These are phyloP conservation scores for Thelaira solivaga DNA, from an alignment of 2,888 invertebrate species.

Conservation along the genomic window DNA sequence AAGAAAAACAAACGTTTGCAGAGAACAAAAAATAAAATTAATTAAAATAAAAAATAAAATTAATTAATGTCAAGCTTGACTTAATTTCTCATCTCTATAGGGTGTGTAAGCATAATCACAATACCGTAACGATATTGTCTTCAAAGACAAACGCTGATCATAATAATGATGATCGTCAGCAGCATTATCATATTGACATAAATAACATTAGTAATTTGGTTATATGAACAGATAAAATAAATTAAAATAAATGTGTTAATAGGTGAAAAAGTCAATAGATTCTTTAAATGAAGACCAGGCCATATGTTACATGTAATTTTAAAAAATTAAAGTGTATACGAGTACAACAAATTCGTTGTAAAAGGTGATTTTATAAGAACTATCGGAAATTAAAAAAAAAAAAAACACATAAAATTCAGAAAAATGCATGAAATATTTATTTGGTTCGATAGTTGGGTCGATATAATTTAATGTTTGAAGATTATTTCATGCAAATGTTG, in stretches of 20 bases:
- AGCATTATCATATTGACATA: conserved; percentile 1
- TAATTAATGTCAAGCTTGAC: conserved; percentile 62
- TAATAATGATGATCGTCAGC: conserved; percentile 19
- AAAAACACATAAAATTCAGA: no score
- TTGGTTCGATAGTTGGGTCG: no score
- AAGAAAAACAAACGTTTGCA: background rate
- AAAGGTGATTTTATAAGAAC: no score
- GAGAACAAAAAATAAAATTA: conserved; percentile 8
- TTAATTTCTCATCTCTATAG: conserved; percentile 56
- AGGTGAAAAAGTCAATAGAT: conserved; percentile 60
- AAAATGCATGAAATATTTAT: no score
- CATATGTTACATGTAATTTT: background rate
- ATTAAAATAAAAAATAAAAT: conserved; percentile 53
- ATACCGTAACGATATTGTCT: conserved; percentile 52
- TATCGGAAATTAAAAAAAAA: no score
- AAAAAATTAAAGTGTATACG: no score
- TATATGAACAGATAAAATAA: conserved; percentile 39
- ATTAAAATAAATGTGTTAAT: conserved; percentile 55
- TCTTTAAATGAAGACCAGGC: conserved; percentile 17
- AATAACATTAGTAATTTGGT: conserved; percentile 28
- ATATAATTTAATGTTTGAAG: no score
- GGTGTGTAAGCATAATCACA: conserved; percentile 52
- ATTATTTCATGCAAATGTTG: no score
- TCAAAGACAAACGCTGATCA: conserved; percentile 28
- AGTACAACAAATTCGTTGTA: no score